A percentile compares a stretch with the other conserved stretches of the same genome.
These are phyloP conservation scores for Coregonus suidteri DNA, from an alignment of 2,797 vertebrate species.

Conservation along the genomic window DNA sequence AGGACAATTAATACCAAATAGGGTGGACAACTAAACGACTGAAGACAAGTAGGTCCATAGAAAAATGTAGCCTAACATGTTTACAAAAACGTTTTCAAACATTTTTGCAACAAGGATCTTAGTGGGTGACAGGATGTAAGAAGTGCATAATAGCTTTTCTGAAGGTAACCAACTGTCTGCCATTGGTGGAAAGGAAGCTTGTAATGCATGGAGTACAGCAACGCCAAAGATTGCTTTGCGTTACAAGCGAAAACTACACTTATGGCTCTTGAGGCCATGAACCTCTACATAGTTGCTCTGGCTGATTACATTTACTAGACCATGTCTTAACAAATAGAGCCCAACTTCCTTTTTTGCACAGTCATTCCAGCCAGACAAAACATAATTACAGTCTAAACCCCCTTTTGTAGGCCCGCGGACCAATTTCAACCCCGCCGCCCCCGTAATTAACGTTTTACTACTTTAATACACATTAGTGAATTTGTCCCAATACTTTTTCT, in stretches of 20 bases:
- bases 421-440: too few species aligned
- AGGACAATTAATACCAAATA: not conserved
- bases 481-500: too few species aligned
- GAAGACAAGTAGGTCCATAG: not conserved
- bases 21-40: not conserved
- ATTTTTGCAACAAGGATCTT: not conserved
- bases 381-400: constrained; percentile 30
- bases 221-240: not conserved
- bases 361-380: constrained; percentile 34
- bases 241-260: not conserved
- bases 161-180: not conserved
- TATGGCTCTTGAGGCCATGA: not conserved
- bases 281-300: not conserved
- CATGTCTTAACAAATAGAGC: constrained; percentile 6
- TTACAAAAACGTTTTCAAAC: not conserved
- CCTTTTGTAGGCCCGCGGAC: too few species aligned
- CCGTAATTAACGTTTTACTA: too few species aligned
- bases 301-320: constrained; percentile 16
- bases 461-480: too few species aligned
- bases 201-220: not conserved
- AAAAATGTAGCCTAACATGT: constrained; percentile 5
- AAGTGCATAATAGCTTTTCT: not conserved
- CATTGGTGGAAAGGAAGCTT: not conserved
- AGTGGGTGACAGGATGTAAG: not conserved
- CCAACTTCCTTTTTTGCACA: constrained; percentile 11